phyloP scores from a whole-genome alignment of 1,140 invertebrate genomes.

The Drosophila melanica region DNA sequence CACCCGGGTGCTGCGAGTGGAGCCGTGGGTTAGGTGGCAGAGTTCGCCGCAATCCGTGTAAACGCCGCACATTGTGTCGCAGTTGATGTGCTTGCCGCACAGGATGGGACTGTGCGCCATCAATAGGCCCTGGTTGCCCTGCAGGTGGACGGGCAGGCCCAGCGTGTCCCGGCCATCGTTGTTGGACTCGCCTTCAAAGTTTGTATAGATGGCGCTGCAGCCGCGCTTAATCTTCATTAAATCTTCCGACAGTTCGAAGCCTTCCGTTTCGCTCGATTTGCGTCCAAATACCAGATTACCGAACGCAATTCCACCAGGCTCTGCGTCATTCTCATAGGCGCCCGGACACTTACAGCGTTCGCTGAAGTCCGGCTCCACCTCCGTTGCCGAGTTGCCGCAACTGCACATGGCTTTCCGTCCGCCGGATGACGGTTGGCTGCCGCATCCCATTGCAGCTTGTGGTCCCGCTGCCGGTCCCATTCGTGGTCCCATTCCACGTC shows the following conservation, averaged over 20 bases:
- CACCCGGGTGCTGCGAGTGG: too few relatives aligned
- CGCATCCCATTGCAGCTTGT: neutral
- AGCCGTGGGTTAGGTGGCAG: too few relatives aligned
- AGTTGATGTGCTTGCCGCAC: neutral
- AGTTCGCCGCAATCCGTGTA: neutral
- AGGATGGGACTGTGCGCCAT: neutral
- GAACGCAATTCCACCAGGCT: neutral
- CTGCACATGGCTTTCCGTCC: too few relatives aligned
- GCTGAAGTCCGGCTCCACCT: neutral
- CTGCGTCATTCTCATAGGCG: neutral
- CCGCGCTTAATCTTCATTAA: too few relatives aligned
- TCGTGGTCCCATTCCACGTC: neutral
- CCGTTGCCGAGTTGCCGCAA: too few relatives aligned
- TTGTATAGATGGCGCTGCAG: neutral
- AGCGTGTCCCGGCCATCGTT: constrained; percentile 29
- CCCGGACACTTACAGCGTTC: neutral
- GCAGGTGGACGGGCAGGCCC: constrained; percentile 5
- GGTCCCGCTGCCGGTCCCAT: neutral
- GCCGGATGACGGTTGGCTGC: neutral
- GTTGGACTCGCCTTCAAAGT: neutral
- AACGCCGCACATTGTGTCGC: constrained; percentile 17
- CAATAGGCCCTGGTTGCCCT: constrained; percentile 4
- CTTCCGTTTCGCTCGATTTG: constrained; percentile 12
- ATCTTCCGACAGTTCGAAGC: too few relatives aligned
- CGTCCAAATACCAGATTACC: neutral